phyloP scores from a whole-genome alignment of 2,113 vertebrate species.

The Sminthopsis crassicaudata region DNA sequence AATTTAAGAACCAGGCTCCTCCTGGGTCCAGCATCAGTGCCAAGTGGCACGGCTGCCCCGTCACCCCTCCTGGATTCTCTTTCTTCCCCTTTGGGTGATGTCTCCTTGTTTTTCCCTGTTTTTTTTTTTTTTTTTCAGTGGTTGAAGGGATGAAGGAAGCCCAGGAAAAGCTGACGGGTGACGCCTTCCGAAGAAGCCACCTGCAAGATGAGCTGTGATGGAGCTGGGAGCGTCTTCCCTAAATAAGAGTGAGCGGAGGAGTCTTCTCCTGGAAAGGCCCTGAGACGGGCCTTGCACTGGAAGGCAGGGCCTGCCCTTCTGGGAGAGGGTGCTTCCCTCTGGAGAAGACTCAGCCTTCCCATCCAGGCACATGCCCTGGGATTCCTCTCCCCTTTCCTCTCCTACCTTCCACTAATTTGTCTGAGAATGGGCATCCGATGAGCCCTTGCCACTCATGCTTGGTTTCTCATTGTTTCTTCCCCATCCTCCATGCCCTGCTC shows the following conservation, averaged over 20 bases:
- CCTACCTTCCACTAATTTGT: conserved; percentile 13
- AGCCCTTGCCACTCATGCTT: conserved; percentile 50
- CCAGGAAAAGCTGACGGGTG: conserved; percentile 95
- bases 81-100: not conserved
- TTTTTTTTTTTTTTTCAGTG: conserved; percentile 85
- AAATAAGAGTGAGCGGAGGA: conserved; percentile 47
- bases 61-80: not conserved
- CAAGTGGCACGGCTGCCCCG: not conserved
- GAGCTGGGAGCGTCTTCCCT: conserved; percentile 11
- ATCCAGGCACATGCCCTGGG: not conserved
- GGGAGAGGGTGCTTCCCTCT: conserved; percentile 44
- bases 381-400: conserved; percentile 21
- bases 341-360: conserved; percentile 15
- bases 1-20: not conserved
- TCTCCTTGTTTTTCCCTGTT: not conserved
- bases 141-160: conserved; percentile 96
- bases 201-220: conserved; percentile 93
- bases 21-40: not conserved
- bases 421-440: conserved; percentile 52
- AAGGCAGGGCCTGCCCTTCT: conserved; percentile 66
- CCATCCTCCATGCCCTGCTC: not conserved
- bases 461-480: conserved; percentile 50
- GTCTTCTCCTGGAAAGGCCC: conserved; percentile 39
- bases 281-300: conserved; percentile 74
- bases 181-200: conserved; percentile 90